phyloP scores from a whole-genome alignment of 2,113 vertebrate species.

The Dasypus novemcinctus region DNA sequence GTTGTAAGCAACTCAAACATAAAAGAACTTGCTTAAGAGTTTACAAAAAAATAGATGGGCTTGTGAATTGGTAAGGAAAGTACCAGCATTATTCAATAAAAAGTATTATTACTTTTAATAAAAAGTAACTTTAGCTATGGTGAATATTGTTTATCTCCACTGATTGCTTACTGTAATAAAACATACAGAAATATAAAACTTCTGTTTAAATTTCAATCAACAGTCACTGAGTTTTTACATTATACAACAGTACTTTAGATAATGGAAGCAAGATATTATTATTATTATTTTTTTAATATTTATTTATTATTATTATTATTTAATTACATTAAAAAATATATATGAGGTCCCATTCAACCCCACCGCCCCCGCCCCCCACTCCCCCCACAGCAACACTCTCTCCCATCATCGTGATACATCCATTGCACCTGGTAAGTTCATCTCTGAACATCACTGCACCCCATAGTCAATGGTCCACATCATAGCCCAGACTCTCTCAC shows the following conservation, averaged over 20 bases:
- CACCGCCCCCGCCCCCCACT: too few relatives aligned
- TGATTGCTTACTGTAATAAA: neutral
- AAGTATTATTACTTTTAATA: constrained; percentile 34
- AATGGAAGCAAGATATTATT: neutral
- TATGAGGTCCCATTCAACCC: too few relatives aligned
- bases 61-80: neutral
- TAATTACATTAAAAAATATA: too few relatives aligned
- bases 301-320: too few relatives aligned
- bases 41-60: neutral
- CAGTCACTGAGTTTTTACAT: neutral
- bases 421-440: too few relatives aligned
- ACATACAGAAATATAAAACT: neutral
- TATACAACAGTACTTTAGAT: neutral
- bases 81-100: neutral
- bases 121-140: neutral
- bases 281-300: neutral
- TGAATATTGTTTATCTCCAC: neutral
- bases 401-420: too few relatives aligned
- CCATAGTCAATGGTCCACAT: too few relatives aligned
- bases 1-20: neutral
- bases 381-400: too few relatives aligned
- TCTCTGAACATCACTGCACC: too few relatives aligned
- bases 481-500: too few relatives aligned
- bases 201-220: neutral
- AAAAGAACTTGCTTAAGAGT: neutral